A percentile compares a stretch with the other conserved stretches of the same genome.
These are phyloP conservation scores for Phortica okadai DNA, from an alignment of 2,888 invertebrate genomes.

Conservation along the genomic window DNA sequence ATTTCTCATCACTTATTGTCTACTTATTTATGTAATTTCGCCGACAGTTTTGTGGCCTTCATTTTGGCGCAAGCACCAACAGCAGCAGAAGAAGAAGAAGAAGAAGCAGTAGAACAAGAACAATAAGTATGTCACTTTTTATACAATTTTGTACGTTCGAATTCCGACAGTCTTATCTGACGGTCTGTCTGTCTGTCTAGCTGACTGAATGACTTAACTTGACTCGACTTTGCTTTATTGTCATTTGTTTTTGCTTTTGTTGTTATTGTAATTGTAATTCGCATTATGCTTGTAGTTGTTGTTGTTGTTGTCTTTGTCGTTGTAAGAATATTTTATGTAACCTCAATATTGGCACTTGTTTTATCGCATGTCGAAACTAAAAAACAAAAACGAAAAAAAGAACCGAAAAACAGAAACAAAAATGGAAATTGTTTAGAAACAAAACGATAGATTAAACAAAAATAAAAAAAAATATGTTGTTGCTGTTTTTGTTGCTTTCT, in stretches of 20 bases:
- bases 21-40: slow-evolving; percentile 34
- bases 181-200: neutral
- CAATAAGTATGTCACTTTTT: slow-evolving; percentile 13
- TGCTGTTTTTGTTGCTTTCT: slow-evolving; percentile 30
- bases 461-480: neutral
- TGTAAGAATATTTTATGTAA: slow-evolving; percentile 51
- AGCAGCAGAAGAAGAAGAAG: neutral
- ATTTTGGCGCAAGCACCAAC: neutral
- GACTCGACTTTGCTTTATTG: neutral
- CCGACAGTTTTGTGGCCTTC: slow-evolving; percentile 26
- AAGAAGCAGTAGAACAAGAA: neutral
- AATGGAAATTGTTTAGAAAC: neutral
- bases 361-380: slow-evolving; percentile 20
- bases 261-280: slow-evolving; percentile 18
- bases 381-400: slow-evolving; percentile 40
- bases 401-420: neutral
- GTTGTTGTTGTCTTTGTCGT: slow-evolving; percentile 11
- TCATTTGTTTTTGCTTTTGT: slow-evolving; percentile 18
- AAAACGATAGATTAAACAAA: neutral
- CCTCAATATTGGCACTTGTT: slow-evolving; percentile 53
- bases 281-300: slow-evolving; percentile 18
- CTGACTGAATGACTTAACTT: slow-evolving; percentile 9
- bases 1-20: neutral
- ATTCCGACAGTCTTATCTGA: neutral
- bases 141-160: neutral